Evolutionary conservation across 1,140 invertebrate species (phyloP), one percentile per base, ranked within the genome.

Genomic region (Sarcophaga bullata): DNA sequence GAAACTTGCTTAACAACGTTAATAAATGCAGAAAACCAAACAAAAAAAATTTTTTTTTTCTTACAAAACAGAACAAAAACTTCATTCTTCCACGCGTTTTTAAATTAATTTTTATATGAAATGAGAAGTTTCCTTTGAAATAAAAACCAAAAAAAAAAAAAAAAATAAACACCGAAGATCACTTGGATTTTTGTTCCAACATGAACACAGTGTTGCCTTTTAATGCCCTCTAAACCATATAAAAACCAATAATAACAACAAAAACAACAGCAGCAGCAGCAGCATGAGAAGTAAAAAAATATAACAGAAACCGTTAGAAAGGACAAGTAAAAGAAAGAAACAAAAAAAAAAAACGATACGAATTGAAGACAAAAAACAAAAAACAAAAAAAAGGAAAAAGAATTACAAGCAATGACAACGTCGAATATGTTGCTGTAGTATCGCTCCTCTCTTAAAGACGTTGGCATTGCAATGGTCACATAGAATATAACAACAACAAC

Each of bases 391-490:
- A 58, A 58, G n/a, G n/a, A n/a, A 10, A 58, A 58, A 10, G 6
- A 58, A 13, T 37, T n/a, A 58, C 6, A 68, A 68, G n/a, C 17
- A 68, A 68, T n/a, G 62, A 68, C 62, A 25, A 25, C 62, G 62
- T 68, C 62, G 19, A 68, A 68, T 68, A 68, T 68, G 62, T 68
- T 68, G 62, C 62, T 19, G 62, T 68, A 19, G 62, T 68, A 2
- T 68, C 62, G 62, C 62, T 68, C n/a, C n/a, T 19, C 62, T 68
- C 62, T 68, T 68, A 68, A 68, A 68, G 62, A 68, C 62, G 62
- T 68, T 68, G 62, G 62, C 62, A 68, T 68, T 68, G 62, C 62
- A 68, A 68, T 68, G 62, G 62, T 68, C 62, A 68, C 62, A 68
- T 68, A 68, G 17, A 19, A 19, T 62, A 62, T 11, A 15, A 62